Conservation (phyloP, 1,140 invertebrate genomes). For the Bombus impatiens region DNA sequence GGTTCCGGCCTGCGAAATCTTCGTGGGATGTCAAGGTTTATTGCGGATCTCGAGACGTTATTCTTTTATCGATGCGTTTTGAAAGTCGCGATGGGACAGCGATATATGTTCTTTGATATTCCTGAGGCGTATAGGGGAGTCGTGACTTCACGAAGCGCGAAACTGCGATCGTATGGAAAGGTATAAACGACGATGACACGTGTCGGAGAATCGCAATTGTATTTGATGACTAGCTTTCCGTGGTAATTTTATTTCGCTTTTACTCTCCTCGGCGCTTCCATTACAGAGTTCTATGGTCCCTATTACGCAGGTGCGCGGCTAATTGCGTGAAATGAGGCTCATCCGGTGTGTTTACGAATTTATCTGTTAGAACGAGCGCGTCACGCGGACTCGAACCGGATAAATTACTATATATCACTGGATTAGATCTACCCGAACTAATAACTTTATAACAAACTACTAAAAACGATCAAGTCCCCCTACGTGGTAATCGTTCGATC, state of each 20-base stretch:
- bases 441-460: not conserved
- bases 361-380: not conserved
- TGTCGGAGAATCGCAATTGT: not conserved
- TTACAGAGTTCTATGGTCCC: not conserved
- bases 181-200: not conserved
- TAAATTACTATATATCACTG: slow-evolving; percentile 54
- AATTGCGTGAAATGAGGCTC: slow-evolving; percentile 23
- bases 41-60: not conserved
- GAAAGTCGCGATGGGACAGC: not conserved
- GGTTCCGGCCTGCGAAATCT: not conserved
- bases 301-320: slow-evolving; percentile 14
- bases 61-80: slow-evolving; percentile 18
- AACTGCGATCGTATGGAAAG: not conserved
- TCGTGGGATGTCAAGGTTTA: not conserved
- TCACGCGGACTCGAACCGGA: slow-evolving; percentile 23
- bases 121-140: too few relatives aligned
- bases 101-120: slow-evolving; percentile 5
- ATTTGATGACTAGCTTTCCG: not conserved
- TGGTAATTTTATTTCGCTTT: too few relatives aligned
- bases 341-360: slow-evolving; percentile 31
- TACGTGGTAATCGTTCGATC: not conserved
- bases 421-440: slow-evolving; percentile 45
- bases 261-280: not conserved
- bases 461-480: too few relatives aligned
- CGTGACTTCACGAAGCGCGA: not conserved